These are phyloP conservation scores for Enoplosus armatus DNA, from an alignment of 2,797 vertebrate species.

Conservation along the genomic window DNA sequence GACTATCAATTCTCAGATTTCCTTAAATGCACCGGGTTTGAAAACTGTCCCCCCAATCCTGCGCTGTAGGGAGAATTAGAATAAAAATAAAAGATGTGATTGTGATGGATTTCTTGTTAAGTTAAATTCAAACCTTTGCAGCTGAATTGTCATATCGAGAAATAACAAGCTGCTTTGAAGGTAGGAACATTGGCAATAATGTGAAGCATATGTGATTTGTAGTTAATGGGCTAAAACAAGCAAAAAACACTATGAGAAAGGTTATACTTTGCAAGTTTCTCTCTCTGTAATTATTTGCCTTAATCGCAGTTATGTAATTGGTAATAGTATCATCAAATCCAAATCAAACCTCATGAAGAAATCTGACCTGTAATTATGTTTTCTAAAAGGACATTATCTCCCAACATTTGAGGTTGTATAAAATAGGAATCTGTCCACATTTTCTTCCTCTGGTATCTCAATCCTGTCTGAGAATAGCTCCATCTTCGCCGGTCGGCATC, in stretches of 20 bases:
- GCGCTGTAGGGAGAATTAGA: background rate
- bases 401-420: background rate
- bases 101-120: background rate
- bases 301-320: background rate
- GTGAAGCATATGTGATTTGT: background rate
- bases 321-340: background rate
- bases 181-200: background rate
- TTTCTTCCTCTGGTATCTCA: slow-evolving; percentile 21
- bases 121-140: background rate
- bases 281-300: background rate
- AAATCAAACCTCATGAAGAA: background rate
- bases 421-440: slow-evolving; percentile 11
- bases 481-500: slow-evolving; percentile 18
- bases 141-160: background rate
- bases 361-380: background rate
- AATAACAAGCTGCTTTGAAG: slow-evolving; percentile 3
- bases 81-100: background rate
- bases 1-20: background rate
- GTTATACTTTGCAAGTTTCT: background rate
- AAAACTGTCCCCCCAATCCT: background rate
- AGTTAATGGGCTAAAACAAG: slow-evolving; percentile 12
- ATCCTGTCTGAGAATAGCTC: background rate
- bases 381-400: background rate
- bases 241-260: background rate
- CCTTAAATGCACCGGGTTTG: background rate